Conservation (phyloP, 2,113 vertebrate genomes). For the Hyperopisus bebe region DNA sequence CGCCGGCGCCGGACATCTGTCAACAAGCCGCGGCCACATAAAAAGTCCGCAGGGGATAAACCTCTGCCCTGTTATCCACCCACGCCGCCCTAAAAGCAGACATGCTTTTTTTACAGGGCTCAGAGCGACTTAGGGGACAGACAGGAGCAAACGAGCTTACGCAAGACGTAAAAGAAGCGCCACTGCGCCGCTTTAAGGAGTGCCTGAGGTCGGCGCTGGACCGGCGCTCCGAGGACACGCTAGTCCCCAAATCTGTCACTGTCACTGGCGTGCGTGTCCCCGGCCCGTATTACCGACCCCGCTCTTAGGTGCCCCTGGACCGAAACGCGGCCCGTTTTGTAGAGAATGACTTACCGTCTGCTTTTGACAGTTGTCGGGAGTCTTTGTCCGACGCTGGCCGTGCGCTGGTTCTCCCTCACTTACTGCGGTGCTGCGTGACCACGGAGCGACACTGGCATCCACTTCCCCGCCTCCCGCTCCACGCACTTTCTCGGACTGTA, state of each 20-base stretch:
- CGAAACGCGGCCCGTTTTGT: background rate
- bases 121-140: background rate
- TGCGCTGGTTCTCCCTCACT: constrained; percentile 57
- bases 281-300: background rate
- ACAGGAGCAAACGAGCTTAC: background rate
- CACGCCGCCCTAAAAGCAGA: background rate
- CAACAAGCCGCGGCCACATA: background rate
- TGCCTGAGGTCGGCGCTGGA: background rate
- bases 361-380: constrained; percentile 56
- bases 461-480: background rate
- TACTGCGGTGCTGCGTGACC: constrained; percentile 36
- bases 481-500: background rate
- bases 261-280: background rate
- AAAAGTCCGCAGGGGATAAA: background rate
- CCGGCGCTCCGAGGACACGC: background rate
- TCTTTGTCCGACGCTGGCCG: constrained; percentile 52
- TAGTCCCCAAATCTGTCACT: background rate
- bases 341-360: constrained; percentile 53
- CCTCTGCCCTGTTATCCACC: background rate
- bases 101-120: background rate
- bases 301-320: too few species aligned
- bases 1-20: background rate
- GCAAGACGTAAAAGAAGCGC: background rate
- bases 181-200: background rate
- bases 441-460: constrained; percentile 23